These are phyloP conservation scores for Reticulitermes lucifugus DNA, from an alignment of 2,888 invertebrate species.

Conservation along the genomic window DNA sequence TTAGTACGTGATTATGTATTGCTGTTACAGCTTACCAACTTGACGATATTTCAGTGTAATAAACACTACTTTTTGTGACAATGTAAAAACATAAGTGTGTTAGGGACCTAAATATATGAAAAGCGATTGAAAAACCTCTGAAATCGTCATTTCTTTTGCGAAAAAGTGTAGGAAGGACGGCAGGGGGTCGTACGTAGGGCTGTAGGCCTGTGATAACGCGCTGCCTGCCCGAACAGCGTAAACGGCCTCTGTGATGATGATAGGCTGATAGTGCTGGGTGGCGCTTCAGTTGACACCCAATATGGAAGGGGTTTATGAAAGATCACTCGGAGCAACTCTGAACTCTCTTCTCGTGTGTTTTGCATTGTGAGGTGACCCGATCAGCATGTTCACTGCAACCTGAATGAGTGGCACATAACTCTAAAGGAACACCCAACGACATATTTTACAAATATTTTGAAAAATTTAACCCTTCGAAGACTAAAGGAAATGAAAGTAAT, in stretches of 20 bases:
- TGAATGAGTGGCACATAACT: too few relatives aligned
- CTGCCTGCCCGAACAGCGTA: background rate
- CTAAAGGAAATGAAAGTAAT: too few relatives aligned
- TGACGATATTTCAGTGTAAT: too few relatives aligned
- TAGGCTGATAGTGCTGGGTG: background rate
- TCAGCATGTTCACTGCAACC: too few relatives aligned
- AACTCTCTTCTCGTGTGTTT: background rate
- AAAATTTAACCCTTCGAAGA: too few relatives aligned
- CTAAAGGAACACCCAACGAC: too few relatives aligned
- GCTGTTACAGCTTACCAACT: too few relatives aligned
- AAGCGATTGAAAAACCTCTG: background rate
- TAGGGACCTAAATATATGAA: background rate
- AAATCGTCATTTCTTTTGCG: background rate
- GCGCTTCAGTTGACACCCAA: slow-evolving; percentile 6
- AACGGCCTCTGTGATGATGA: background rate
- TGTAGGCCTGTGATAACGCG: background rate
- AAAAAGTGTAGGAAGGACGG: background rate
- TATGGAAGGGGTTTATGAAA: background rate
- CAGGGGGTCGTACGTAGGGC: background rate
- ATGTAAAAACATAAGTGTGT: background rate
- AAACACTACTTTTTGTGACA: too few relatives aligned
- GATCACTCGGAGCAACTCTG: background rate
- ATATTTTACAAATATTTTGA: too few relatives aligned
- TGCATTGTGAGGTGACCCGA: background rate
- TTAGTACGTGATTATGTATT: too few relatives aligned